Percentiles rank a stretch among this genome's conserved stretches.
Conservation (phyloP, 2,888 invertebrate species). For the Sisyra nigra region DNA sequence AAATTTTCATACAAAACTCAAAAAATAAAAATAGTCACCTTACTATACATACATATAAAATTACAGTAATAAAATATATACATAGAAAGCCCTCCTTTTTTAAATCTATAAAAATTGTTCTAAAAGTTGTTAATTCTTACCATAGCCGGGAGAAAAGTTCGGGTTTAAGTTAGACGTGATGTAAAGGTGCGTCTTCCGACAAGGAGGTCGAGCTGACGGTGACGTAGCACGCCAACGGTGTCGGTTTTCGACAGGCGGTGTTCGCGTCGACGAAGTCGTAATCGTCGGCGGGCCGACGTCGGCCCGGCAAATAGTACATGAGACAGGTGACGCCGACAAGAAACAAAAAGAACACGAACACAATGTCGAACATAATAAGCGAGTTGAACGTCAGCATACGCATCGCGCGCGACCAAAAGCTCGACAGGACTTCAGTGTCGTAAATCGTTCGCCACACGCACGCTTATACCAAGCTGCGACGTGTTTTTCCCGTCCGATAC, state of each 20-base stretch:
- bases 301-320: conserved; percentile 63
- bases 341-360: conserved; percentile 75
- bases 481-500: too few relatives aligned
- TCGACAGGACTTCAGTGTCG: too few relatives aligned
- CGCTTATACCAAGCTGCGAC: too few relatives aligned
- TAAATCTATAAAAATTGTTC: too few relatives aligned
- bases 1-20: too few relatives aligned
- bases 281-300: conserved; percentile 17
- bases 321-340: conserved; percentile 69
- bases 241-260: conserved; percentile 21
- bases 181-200: conserved; percentile 21
- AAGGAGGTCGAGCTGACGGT: conserved; percentile 16
- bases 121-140: too few relatives aligned
- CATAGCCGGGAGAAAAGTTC: too few relatives aligned
- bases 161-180: conserved; percentile 22
- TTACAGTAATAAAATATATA: too few relatives aligned
- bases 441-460: too few relatives aligned
- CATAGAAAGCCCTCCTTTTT: too few relatives aligned
- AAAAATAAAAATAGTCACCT: too few relatives aligned
- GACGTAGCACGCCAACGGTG: conserved; percentile 10
- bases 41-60: too few relatives aligned
- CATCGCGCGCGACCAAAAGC: conserved; percentile 35
- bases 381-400: conserved; percentile 76
- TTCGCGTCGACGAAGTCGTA: conserved; percentile 7
- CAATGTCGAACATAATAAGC: conserved; percentile 76